Conservation (phyloP, 2,113 vertebrate genomes). For the human (Homo sapiens) region DNA sequence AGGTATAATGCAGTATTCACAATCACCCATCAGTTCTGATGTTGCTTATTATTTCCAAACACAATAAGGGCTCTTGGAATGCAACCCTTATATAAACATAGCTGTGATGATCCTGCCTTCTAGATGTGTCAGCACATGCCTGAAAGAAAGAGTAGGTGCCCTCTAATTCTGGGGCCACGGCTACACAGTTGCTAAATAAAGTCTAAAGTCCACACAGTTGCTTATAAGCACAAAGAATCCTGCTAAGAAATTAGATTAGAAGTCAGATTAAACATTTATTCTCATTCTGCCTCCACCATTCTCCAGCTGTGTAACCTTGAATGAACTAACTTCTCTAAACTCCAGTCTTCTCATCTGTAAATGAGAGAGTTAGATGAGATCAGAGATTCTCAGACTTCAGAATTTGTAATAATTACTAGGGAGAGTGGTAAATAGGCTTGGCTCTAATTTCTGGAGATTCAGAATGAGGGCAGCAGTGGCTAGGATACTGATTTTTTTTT, state of each 20-base stretch:
- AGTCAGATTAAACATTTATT: neutral
- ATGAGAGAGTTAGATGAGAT: neutral
- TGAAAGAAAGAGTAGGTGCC: neutral
- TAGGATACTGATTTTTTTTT: neutral
- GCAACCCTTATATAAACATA: neutral
- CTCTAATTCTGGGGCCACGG: neutral
- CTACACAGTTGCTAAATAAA: neutral
- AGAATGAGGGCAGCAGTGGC: neutral
- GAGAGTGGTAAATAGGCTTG: neutral
- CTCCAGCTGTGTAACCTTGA: neutral
- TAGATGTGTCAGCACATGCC: neutral
- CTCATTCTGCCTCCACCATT: neutral
- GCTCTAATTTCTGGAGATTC: neutral
- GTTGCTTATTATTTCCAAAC: neutral
- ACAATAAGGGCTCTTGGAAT: neutral
- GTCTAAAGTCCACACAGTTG: neutral
- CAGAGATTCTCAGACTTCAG: neutral
- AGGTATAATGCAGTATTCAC: no score
- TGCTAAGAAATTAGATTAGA: neutral
- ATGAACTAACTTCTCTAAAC: slow-evolving; percentile 7
- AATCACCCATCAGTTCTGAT: neutral
- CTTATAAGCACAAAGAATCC: neutral
- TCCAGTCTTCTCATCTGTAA: neutral
- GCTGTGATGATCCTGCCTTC: neutral
- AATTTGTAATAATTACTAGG: neutral